Evolutionary conservation across 2,797 vertebrate genomes (phyloP).

Genomic region (Neosilurus mollespiculum): DNA sequence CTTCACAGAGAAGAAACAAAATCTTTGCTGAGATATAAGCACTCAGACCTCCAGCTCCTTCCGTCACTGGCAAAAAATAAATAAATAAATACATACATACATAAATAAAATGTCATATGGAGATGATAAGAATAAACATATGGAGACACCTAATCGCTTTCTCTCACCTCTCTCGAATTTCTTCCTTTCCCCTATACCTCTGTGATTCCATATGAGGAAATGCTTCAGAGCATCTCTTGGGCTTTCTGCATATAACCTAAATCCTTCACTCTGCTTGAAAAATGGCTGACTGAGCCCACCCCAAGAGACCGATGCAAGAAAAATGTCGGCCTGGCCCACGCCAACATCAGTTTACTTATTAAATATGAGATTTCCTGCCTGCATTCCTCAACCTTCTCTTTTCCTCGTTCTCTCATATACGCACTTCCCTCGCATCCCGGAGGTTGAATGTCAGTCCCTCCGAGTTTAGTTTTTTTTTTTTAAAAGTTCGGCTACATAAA

Average conservation of each 20-base stretch:
- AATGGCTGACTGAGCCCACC: conserved; percentile 73
- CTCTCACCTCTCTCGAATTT: conserved; percentile 8
- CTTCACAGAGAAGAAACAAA: too few relatives aligned
- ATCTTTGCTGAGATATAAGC: conserved; percentile 37
- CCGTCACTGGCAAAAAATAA: conserved; percentile 46
- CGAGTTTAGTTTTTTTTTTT: conserved; percentile 14
- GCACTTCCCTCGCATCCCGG: conserved; percentile 27
- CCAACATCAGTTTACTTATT: conserved; percentile 76
- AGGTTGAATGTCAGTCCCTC: conserved; percentile 31
- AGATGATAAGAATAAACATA: conserved; percentile 39
- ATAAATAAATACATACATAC: neutral
- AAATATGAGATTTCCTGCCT: conserved; percentile 70
- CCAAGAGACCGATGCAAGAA: conserved; percentile 71
- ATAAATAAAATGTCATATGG: conserved; percentile 4
- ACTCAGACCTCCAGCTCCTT: conserved; percentile 43
- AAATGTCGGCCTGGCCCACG: conserved; percentile 66
- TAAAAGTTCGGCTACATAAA: conserved; percentile 29
- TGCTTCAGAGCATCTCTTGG: conserved; percentile 74
- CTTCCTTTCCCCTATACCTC: conserved; percentile 47
- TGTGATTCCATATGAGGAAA: conserved; percentile 62
- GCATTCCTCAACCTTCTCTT: conserved; percentile 45
- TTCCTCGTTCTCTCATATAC: conserved; percentile 46
- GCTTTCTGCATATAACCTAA: conserved; percentile 77
- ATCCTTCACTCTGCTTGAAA: conserved; percentile 83
- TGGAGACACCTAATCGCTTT: conserved; percentile 39